phyloP scores from a whole-genome alignment of 2,113 vertebrate species.

The Galbula dea region DNA sequence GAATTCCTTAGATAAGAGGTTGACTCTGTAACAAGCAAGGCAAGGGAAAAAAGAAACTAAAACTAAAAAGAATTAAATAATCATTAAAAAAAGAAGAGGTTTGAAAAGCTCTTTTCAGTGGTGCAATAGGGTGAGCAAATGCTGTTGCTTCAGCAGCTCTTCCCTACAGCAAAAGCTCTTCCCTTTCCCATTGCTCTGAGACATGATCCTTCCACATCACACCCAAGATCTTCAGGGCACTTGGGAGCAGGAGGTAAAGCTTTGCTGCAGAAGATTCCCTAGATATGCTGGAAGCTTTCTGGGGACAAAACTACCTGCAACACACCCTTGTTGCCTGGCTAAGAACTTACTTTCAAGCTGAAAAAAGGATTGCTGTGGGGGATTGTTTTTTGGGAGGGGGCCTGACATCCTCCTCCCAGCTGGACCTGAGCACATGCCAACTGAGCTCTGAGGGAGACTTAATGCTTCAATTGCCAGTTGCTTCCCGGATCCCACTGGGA shows the following conservation, averaged over 20 bases:
- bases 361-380: neutral
- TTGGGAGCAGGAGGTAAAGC: neutral
- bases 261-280: neutral
- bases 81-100: neutral
- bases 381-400: neutral
- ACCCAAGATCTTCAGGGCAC: neutral
- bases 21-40: neutral
- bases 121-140: neutral
- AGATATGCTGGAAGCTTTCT: neutral
- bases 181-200: neutral
- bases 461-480: neutral
- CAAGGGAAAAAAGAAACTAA: no score
- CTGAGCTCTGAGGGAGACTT: neutral
- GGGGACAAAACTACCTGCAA: neutral
- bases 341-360: neutral
- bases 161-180: neutral
- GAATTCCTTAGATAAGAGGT: constrained; percentile 20
- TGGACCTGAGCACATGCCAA: neutral
- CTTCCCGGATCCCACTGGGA: neutral
- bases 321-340: neutral
- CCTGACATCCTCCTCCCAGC: neutral
- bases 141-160: neutral
- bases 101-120: neutral
- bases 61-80: neutral
- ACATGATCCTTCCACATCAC: no score